Base-by-base conservation (phyloP, 1,140 invertebrate species). In the Lineus longissimus region DNA sequence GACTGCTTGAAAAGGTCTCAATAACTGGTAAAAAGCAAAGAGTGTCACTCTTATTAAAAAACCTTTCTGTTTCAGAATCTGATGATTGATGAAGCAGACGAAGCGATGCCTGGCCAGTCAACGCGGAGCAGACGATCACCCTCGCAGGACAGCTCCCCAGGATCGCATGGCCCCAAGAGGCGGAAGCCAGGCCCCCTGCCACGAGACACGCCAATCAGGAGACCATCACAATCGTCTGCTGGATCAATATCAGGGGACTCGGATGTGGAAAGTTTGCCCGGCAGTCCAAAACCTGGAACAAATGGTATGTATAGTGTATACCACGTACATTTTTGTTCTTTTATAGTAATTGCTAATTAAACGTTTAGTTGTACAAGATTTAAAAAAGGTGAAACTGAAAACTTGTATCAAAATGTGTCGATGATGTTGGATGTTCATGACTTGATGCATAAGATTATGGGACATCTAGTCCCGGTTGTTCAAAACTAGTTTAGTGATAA, bases 151-250 rank as follows among this genome's bases (percentile, higher is more conserved):
- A 66, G 61, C 63, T 57, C 74, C 11, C 67, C 73, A 4, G 65
- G 70, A 4, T 77, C 77, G 0, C 83, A 82, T 1, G 79, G 86
- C 9, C 84, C 86, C 1, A 85, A 83, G 59, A 92, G 92, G 78
- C 77, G 92, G 51, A 93, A 92, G 81, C 89, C 90, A 4, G 76
- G 92, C 2, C 92, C 92, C 1, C 85, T 94, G 65, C 90, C 91
- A 0, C 87, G 86, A 67, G 88, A 91, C 73, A 86, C 90, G 62
- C 84, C 85, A 0, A 72, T 82, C 55, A 71, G 72, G 51, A 72
- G 84, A 84, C 70, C 84, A 83, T 6, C 64, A 74, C 76, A 71
- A 72, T 80, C 73, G 54, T 73, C 68, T 23, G 71, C 58, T 62
- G 66, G 62, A 63, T 74, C 61, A 63, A 76, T 71, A 43, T 68